phyloP scores from a whole-genome alignment of 2,888 invertebrate species.

The Phyllotreta striolata region DNA sequence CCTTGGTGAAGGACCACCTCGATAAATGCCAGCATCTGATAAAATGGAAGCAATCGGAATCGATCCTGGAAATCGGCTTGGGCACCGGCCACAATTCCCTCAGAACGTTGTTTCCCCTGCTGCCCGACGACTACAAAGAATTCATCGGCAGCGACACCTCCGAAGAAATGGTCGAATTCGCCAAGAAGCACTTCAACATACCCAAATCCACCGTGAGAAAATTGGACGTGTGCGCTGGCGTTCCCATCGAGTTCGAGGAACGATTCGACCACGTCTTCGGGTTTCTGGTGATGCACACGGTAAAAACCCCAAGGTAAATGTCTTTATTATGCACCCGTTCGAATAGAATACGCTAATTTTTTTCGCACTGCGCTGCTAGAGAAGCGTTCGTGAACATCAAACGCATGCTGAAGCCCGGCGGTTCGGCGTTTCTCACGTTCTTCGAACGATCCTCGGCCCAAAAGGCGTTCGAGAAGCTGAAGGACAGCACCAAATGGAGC shows the following conservation, averaged over 20 bases:
- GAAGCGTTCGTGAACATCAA: constrained; percentile 5
- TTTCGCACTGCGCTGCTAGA: no score
- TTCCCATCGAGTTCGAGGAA: neutral
- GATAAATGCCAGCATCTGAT: no score
- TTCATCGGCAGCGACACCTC: constrained; percentile 3
- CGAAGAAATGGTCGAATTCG: constrained; percentile 10
- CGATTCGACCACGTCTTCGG: constrained; percentile 20
- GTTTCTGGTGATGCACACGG: constrained; percentile 8
- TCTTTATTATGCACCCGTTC: no score
- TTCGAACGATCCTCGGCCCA: neutral
- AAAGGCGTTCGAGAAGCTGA: neutral
- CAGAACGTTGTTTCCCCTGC: neutral
- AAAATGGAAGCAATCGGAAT: neutral
- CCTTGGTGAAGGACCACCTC: no score
- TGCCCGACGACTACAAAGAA: constrained; percentile 23
- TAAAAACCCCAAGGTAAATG: neutral
- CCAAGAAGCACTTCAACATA: constrained; percentile 6
- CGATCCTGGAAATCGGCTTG: constrained; percentile 21
- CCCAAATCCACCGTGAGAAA: neutral
- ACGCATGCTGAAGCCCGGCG: constrained; percentile 14
- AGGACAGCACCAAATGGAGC: constrained; percentile 13
- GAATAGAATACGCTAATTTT: no score
- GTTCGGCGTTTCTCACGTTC: constrained; percentile 7
- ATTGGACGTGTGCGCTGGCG: constrained; percentile 10
- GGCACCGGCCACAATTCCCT: constrained; percentile 12